phyloP scores from a whole-genome alignment of 2,888 invertebrate genomes.

The Cyrtodaria siliqua region DNA sequence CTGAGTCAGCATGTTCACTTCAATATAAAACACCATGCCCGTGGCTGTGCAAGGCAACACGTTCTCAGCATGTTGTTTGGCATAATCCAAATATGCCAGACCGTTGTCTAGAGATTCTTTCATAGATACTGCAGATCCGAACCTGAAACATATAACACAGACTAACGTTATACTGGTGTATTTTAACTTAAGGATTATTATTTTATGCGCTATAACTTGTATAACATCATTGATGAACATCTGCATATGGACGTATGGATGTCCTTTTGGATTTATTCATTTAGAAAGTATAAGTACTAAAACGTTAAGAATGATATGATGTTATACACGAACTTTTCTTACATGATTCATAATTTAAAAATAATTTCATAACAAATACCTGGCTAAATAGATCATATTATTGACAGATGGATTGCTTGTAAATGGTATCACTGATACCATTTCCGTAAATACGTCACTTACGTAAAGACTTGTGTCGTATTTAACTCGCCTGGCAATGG shows the following conservation, averaged over 20 bases:
- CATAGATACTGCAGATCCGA: conserved; percentile 33
- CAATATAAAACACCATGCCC: conserved; percentile 64
- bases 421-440: conserved; percentile 45
- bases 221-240: too few species aligned
- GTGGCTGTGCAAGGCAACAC: conserved; percentile 58
- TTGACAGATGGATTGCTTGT: conserved; percentile 47
- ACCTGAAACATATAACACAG: conserved; percentile 31
- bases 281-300: too few species aligned
- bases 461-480: conserved; percentile 32
- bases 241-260: too few species aligned
- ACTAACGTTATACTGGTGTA: too few species aligned
- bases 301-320: too few species aligned
- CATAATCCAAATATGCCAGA: conserved; percentile 43
- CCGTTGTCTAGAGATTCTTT: conserved; percentile 36
- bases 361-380: conserved; percentile 34
- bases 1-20: conserved; percentile 56
- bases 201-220: too few species aligned
- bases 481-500: conserved; percentile 23
- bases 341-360: too few species aligned
- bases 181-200: too few species aligned
- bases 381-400: conserved; percentile 56
- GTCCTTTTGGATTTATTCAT: too few species aligned
- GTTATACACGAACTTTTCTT: too few species aligned
- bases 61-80: conserved; percentile 46
- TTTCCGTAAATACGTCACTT: conserved; percentile 33